Evolutionary conservation across 2,888 invertebrate species (phyloP), one percentile per base, ranked within the genome.

Genomic region (Acronicta alni): DNA sequence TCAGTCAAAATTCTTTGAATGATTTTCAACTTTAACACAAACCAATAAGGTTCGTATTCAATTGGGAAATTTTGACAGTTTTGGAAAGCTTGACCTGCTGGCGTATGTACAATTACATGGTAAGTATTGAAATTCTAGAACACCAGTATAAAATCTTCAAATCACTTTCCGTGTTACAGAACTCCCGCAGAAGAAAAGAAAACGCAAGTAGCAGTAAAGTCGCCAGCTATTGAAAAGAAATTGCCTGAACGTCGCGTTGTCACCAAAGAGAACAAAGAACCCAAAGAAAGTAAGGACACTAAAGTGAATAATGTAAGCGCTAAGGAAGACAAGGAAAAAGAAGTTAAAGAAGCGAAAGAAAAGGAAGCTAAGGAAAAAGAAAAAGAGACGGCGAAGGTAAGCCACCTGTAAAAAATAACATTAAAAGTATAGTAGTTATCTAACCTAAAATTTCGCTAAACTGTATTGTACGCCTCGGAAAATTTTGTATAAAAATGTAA

Each of bases 261-360:
- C 32, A 88, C 89, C 77, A 93, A 92, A 84, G 90, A 91, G 56
- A 91, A 89, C 64, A 91, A 92, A 55, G 92, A 92, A 57, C 87
- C 89, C 20, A 93, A 89, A 79, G 93, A 92, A 39, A 67, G 47
- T 3, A 90, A 88, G 61, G 89, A 89, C 17, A 47, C 58, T 0
- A 90, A 86, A 59, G 43, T 62, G 15, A 82, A 77, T 44, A 84
- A 82, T 41, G 72, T 68, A 15, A 83, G 59, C 45, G 49, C 62
- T 14, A 89, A 85, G 57, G 91, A 90, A 18, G 86, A 85, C 0
- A 85, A 80, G 83, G 76, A 74, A 44, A 77, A 70, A 45, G 73
- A 71, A 37, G 37, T 17, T 18, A 72, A 55, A 12, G 44, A 41
- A 76, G 46, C 58, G 2, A 88, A 85, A 53, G 90, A 90, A 7